A percentile compares a stretch with the other conserved stretches of the same genome.
phyloP scores from a whole-genome alignment of 1,140 invertebrate species.

The Brachionus angularis region DNA sequence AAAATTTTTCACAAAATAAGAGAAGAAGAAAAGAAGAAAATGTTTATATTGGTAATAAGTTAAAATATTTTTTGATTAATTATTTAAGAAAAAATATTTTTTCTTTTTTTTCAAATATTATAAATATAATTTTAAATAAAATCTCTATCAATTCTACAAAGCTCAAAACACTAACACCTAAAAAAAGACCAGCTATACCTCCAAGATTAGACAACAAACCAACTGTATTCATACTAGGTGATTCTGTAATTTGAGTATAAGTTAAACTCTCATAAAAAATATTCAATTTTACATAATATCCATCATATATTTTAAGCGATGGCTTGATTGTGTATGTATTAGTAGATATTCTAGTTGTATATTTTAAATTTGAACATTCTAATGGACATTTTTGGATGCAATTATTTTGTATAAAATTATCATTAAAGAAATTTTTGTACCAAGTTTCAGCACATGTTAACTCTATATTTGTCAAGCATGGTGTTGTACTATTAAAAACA shows the following conservation, averaged over 20 bases:
- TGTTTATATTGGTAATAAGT: too few species aligned
- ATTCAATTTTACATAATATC: too few species aligned
- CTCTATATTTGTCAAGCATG: background rate
- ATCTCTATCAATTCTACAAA: slow-evolving; percentile 15
- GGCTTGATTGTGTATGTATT: background rate
- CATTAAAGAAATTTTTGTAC: background rate
- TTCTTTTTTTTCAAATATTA: too few species aligned
- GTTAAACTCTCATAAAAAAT: slow-evolving; percentile 1
- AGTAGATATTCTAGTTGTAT: background rate
- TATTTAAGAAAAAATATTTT: too few species aligned
- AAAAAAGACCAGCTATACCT: background rate
- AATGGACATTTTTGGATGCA: slow-evolving; percentile 16
- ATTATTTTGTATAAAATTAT: background rate
- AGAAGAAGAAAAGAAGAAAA: too few species aligned
- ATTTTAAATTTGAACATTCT: slow-evolving; percentile 9
- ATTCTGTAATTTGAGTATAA: background rate
- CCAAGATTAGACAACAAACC: background rate
- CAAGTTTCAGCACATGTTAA: background rate
- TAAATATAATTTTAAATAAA: background rate
- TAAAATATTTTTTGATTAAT: too few species aligned
- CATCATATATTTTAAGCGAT: too few species aligned
- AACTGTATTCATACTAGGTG: background rate
- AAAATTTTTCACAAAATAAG: too few species aligned
- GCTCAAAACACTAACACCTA: slow-evolving; percentile 6
- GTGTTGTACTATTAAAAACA: background rate